phyloP scores from a whole-genome alignment of 2,888 invertebrate genomes.

The Hypomecis atomaria region DNA sequence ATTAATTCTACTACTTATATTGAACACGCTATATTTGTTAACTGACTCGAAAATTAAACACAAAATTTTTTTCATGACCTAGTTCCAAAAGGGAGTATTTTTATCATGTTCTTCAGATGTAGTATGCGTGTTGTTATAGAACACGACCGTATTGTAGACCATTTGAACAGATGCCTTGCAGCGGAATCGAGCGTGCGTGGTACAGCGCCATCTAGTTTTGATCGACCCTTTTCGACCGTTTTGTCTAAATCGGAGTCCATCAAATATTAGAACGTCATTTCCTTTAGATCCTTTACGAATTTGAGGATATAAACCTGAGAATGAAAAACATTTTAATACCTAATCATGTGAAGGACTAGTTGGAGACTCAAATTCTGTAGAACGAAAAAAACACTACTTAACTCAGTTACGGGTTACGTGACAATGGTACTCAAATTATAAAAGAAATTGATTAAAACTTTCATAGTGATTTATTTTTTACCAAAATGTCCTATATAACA shows the following conservation, averaged over 20 bases:
- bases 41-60: no score
- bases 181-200: constrained; percentile 51
- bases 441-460: no score
- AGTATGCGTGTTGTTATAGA: constrained; percentile 18
- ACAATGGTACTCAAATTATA: no score
- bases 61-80: no score
- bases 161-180: constrained; percentile 56
- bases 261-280: constrained; percentile 44
- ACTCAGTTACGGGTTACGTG: no score
- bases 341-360: neutral
- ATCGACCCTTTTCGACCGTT: constrained; percentile 37
- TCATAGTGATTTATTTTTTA: no score
- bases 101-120: neutral
- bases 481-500: no score
- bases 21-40: no score
- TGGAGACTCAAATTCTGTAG: neutral
- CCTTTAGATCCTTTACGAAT: constrained; percentile 39
- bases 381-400: neutral
- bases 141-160: constrained; percentile 17
- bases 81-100: neutral
- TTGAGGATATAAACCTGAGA: constrained; percentile 40
- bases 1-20: no score
- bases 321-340: neutral
- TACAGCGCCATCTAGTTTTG: constrained; percentile 57
- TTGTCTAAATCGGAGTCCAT: constrained; percentile 46